Evolutionary conservation across 2,888 invertebrate genomes (phyloP).

Genomic region (Ophioninae sp.): DNA sequence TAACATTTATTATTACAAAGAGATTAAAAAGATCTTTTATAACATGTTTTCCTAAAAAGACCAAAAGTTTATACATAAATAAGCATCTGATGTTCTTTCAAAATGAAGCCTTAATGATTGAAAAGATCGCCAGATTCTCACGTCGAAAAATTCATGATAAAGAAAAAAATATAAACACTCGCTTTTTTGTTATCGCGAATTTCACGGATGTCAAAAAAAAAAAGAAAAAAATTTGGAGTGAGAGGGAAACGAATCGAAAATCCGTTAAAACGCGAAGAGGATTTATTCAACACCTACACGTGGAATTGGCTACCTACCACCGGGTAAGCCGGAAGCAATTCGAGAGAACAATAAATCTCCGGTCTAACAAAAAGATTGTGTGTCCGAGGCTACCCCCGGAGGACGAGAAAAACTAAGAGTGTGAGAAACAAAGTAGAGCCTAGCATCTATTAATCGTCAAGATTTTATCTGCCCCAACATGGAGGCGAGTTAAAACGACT

Average conservation of each 20-base stretch:
- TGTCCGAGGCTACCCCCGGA: conserved; percentile 45
- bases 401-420: conserved; percentile 28
- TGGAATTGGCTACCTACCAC: conserved; percentile 63
- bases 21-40: too few relatives aligned
- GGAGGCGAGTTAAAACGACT: conserved; percentile 51
- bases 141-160: too few relatives aligned
- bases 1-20: too few relatives aligned
- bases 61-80: too few relatives aligned
- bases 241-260: conserved; percentile 18
- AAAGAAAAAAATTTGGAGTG: conserved; percentile 20
- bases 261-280: conserved; percentile 44
- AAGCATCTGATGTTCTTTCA: too few relatives aligned
- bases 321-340: conserved; percentile 58
- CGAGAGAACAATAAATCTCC: conserved; percentile 63
- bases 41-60: too few relatives aligned
- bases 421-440: conserved; percentile 52
- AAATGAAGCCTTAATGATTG: too few relatives aligned
- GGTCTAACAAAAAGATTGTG: conserved; percentile 51
- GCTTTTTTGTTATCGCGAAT: conserved; percentile 14
- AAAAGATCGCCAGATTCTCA: too few relatives aligned
- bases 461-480: conserved; percentile 70
- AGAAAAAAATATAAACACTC: too few relatives aligned
- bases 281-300: conserved; percentile 65
- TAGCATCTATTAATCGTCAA: conserved; percentile 69
- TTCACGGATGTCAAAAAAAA: conserved; percentile 10